Evolutionary conservation across 2,113 vertebrate genomes (phyloP).

Genomic region (Chelonoidis abingdonii): DNA sequence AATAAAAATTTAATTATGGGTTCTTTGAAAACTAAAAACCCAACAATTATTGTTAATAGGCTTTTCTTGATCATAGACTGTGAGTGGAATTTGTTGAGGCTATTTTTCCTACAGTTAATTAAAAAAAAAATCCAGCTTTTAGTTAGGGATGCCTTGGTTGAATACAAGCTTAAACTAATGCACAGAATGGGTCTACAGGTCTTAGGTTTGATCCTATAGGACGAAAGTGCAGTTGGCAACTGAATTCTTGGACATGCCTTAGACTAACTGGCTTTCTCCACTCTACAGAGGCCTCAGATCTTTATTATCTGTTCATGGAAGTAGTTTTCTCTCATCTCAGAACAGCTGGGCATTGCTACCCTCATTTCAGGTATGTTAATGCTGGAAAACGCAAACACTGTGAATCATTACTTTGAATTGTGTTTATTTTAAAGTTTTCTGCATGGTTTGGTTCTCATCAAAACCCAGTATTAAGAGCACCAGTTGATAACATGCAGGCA

Average conservation of each 20-base stretch:
- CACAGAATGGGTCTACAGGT: not conserved
- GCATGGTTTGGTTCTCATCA: not conserved
- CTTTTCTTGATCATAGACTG: constrained; percentile 69
- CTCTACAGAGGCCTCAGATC: constrained; percentile 19
- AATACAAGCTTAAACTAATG: constrained; percentile 5
- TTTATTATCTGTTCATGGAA: constrained; percentile 32
- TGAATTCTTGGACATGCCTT: constrained; percentile 36
- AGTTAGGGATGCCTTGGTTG: constrained; percentile 30
- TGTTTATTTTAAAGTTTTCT: not conserved
- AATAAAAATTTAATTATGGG: constrained; percentile 81
- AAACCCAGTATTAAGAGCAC: not conserved
- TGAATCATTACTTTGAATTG: not conserved
- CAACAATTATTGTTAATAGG: constrained; percentile 79
- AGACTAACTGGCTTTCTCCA: constrained; percentile 31
- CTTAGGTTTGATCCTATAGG: constrained; percentile 21
- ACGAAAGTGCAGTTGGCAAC: constrained; percentile 36
- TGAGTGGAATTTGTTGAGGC: constrained; percentile 72
- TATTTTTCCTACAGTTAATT: constrained; percentile 65
- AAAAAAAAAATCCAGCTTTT: constrained; percentile 29
- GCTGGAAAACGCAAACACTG: not conserved
- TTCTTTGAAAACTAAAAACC: constrained; percentile 73
- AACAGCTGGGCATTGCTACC: constrained; percentile 25
- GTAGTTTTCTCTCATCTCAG: not conserved
- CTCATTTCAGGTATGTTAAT: constrained; percentile 18
- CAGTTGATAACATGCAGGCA: not conserved